Evolutionary conservation across 1,140 invertebrate species (phyloP), one percentile per base, ranked within the genome.

Genomic region (Phocides pigmalion): DNA sequence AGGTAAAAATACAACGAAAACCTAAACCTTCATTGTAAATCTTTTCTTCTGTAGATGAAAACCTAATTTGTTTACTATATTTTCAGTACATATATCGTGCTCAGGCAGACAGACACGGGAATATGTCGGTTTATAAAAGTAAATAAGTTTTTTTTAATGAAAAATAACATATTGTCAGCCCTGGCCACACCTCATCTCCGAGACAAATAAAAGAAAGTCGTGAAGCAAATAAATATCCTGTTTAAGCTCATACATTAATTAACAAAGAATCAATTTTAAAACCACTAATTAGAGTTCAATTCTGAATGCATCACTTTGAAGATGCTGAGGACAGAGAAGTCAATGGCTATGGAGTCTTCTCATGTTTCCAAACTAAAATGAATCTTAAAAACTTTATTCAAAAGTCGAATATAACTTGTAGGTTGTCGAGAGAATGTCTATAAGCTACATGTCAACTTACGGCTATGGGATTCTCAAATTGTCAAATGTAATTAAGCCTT

Each of bases 191-290:
- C 54, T 58, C 14, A 59, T 35, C 42, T 59, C 42, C 15, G 41
- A 59, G 56, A 59, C 56, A 59, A 59, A 59, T 59, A 59, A 59
- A 59, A 59, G 56, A 59, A 59, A 59, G 56, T 47, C 25, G 25
- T 47, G 25, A 59, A 44, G 41, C 15, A 44, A 61, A 59, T 59
- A 47, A 53, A 46, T 61, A 61, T 61, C 58, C 58, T 61, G 58
- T 22, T 59, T 61, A 61, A 61, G 58, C 58, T 61, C 44, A 1
- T 0, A 9, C 19, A 39, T 6, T 61, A 61, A 49, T 61, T 61
- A 49, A 49, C 28, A 32, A 20, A 22, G 32, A 61, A 39, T 39
- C 44, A 25, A n/a, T 61, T 61, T 39, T 61, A 61, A 39, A 8
- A 49, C 1, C 44, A 25, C 58, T 20, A 49, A 61, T 61, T 61